Evolutionary conservation across 2,113 vertebrate species (phyloP).

Genomic region (Platichthys flesus): DNA sequence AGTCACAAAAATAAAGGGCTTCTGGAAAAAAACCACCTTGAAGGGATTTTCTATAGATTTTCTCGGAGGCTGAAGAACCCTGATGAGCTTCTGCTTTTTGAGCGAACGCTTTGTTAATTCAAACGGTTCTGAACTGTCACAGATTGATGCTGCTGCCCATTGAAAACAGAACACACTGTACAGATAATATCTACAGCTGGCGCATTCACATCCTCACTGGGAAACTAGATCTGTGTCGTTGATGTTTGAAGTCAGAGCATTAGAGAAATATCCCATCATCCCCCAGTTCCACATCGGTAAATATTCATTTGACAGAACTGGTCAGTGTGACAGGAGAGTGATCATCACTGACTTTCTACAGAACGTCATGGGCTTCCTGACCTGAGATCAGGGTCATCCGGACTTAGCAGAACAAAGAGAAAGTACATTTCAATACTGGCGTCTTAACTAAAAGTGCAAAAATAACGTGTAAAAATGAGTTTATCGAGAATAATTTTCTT

Average conservation of each 20-base stretch:
- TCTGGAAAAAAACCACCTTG: too few species aligned
- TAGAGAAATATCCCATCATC: conserved; percentile 35
- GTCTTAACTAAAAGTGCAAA: conserved; percentile 38
- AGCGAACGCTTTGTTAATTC: conserved; percentile 54
- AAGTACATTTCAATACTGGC: conserved; percentile 10
- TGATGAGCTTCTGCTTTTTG: conserved; percentile 44
- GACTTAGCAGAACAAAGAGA: conserved; percentile 2
- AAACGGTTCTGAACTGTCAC: conserved; percentile 46
- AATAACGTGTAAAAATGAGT: conserved; percentile 41
- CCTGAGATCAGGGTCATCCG: conserved; percentile 10
- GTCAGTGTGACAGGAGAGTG: conserved; percentile 9
- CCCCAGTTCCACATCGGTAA: conserved; percentile 41
- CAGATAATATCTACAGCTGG: conserved; percentile 70
- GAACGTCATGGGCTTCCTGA: conserved; percentile 15
- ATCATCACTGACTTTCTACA: conserved; percentile 37
- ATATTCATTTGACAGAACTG: conserved; percentile 8
- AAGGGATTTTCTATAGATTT: conserved; percentile 2
- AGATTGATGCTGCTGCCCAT: conserved; percentile 47
- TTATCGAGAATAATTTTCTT: conserved; percentile 25
- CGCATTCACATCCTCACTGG: conserved; percentile 47
- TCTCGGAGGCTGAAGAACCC: conserved; percentile 52
- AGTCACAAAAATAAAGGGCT: background rate
- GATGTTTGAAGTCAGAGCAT: conserved; percentile 48
- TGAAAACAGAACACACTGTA: conserved; percentile 68
- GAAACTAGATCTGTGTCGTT: conserved; percentile 35